Percentiles rank a stretch among this genome's conserved stretches.
Evolutionary conservation across 2,113 vertebrate species (phyloP).

Genomic region (Isurus oxyrinchus): DNA sequence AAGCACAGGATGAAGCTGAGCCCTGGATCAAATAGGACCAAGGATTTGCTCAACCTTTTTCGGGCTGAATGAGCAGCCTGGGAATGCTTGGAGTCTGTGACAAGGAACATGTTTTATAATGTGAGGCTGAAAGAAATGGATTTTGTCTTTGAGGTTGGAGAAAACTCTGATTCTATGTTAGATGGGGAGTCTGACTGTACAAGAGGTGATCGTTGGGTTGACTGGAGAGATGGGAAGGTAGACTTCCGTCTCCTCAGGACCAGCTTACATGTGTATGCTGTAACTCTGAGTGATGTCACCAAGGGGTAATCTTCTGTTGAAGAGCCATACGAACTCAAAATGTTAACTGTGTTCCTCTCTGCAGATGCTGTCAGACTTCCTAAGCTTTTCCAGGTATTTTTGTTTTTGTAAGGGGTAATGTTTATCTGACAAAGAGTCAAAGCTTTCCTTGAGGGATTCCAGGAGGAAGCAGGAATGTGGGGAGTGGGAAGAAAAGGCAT

Average conservation of each 20-base stretch:
- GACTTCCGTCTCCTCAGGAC: background rate
- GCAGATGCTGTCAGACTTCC: too few relatives aligned
- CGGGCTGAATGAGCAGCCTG: background rate
- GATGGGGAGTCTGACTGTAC: background rate
- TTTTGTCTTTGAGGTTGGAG: background rate
- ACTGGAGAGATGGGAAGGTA: background rate
- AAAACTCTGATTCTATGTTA: background rate
- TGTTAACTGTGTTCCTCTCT: too few relatives aligned
- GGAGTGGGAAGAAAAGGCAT: background rate
- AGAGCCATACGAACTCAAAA: background rate
- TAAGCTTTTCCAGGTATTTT: too few relatives aligned
- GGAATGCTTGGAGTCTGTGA: background rate
- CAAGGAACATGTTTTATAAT: background rate
- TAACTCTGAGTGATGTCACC: background rate
- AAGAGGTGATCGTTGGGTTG: background rate
- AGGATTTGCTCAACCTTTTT: background rate
- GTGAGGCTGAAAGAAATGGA: background rate
- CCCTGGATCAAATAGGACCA: background rate
- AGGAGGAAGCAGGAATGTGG: background rate
- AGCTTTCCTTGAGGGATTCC: background rate
- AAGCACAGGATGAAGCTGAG: background rate
- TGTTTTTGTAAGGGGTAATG: background rate
- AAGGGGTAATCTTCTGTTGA: background rate
- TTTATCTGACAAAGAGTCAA: background rate
- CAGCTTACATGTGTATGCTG: too few relatives aligned